Base-by-base conservation (phyloP, 2,797 vertebrate species). In the Sparidentex hasta region DNA sequence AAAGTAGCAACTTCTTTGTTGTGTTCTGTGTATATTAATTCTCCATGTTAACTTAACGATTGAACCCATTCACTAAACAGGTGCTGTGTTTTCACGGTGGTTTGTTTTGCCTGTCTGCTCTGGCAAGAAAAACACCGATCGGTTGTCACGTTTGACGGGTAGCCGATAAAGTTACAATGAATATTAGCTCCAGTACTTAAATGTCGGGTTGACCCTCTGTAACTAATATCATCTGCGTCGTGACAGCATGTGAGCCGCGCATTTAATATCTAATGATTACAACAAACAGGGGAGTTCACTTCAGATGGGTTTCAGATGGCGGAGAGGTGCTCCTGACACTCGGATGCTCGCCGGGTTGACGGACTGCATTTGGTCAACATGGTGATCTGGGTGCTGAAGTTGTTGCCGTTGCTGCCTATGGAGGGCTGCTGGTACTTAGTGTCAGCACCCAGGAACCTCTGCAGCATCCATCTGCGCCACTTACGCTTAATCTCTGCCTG, bases 351-450 rank as follows among this genome's bases (percentile, higher is more conserved):
- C 17, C 92, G 95, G 0, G 95, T 95, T 20, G 94, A 91, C 0
- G 98, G 98, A 70, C 98, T 99, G 91, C 94, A 95, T 65, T 97
- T 98, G 73, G 97, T 96, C 85, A 98, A 87, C 97, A 99, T 96
- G 85, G 97, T 97, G 87, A 99, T 97, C 93, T 99, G 98, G 8
- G 98, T 99, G 94, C 96, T 98, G 93, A 96, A 97, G 87, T 98
- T 98, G 90, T 96, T 97, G 21, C 97, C 97, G 0, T 96, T 98
- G 95, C 97, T 99, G 89, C 96, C 96, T 16, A 95, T 91, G 7
- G 96, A 97, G 0, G 98, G 97, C 77, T 98, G 96, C 76, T 98
- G 97, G 85, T 97, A 97, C 86, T 98, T 98, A 48, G 95, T 91
- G 82, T 96, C 95, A 0, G 95, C 91, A 25, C 96, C 96, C 82